Conservation (phyloP, 2,888 invertebrate genomes). For the Diogma glabrata region DNA sequence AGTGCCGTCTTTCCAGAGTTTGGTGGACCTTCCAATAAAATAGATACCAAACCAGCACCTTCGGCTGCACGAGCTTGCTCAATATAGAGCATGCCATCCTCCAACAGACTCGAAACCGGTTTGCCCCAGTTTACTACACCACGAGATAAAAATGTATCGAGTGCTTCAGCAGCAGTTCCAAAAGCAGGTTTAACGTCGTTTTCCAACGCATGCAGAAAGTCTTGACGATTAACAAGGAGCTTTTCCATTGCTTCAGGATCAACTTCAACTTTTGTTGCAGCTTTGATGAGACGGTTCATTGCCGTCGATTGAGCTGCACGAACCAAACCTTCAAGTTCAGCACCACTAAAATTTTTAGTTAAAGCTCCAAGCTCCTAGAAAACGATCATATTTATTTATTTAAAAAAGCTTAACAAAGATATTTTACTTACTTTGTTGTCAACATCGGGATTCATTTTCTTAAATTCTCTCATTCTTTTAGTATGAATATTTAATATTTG, state of each 20-base stretch:
- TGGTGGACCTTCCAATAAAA: constrained; percentile 88
- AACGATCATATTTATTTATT: neutral
- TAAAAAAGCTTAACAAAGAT: constrained; percentile 11
- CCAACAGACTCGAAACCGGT: constrained; percentile 76
- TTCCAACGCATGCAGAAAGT: constrained; percentile 85
- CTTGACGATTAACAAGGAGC: constrained; percentile 62
- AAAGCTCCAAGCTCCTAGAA: constrained; percentile 59
- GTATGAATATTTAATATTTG: constrained; percentile 98
- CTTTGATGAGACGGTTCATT: constrained; percentile 91
- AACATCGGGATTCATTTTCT: constrained; percentile 84
- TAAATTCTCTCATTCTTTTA: constrained; percentile 77
- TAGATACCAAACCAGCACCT: constrained; percentile 71
- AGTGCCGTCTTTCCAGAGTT: constrained; percentile 95
- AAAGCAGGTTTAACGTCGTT: constrained; percentile 93
- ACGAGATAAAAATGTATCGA: constrained; percentile 75
- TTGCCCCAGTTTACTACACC: constrained; percentile 90
- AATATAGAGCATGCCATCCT: constrained; percentile 83
- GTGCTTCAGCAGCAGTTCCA: constrained; percentile 82
- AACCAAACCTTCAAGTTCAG: constrained; percentile 89
- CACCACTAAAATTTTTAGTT: constrained; percentile 94
- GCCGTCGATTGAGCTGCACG: constrained; percentile 92
- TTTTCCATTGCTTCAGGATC: constrained; percentile 92
- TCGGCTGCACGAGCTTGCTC: constrained; percentile 75
- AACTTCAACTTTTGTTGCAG: constrained; percentile 76
- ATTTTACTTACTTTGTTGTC: constrained; percentile 41